Conservation (phyloP, 2,113 vertebrate genomes). For the Tragelaphus scriptus region DNA sequence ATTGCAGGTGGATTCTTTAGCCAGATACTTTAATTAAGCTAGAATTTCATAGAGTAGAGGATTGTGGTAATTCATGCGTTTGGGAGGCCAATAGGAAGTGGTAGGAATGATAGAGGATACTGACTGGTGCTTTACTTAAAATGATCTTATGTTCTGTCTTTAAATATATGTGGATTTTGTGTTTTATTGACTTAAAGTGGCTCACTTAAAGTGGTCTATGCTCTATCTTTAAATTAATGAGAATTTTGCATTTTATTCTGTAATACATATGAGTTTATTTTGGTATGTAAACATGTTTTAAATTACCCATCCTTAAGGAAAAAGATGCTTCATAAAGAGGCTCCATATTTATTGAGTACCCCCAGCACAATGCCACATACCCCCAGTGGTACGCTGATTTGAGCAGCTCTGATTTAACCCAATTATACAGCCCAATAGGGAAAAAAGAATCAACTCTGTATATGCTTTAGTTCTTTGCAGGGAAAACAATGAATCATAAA, state of each 20-base stretch:
- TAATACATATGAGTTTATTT: neutral
- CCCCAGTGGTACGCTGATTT: neutral
- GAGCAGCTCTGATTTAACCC: slow-evolving; percentile 17
- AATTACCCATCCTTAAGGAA: slow-evolving; percentile 30
- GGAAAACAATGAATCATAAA: slow-evolving; percentile 44
- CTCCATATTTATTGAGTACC: neutral
- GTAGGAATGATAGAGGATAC: neutral
- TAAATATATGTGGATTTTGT: neutral
- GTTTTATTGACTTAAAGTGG: neutral
- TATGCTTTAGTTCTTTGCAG: slow-evolving; percentile 47
- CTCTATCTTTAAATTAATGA: neutral
- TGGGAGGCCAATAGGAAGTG: no score
- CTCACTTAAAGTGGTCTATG: neutral
- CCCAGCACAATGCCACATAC: neutral
- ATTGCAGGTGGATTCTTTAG: neutral
- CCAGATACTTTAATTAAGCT: neutral
- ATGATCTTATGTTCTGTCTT: neutral
- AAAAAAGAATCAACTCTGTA: neutral
- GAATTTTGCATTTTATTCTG: neutral
- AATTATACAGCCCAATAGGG: neutral
- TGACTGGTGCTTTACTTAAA: neutral
- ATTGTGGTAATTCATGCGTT: neutral
- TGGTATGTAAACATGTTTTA: neutral
- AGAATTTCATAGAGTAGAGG: neutral
- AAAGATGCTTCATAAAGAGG: neutral